Evolutionary conservation across 1,140 invertebrate genomes (phyloP), one percentile per base, ranked within the genome.

Genomic region (Drosophila punjabiensis): DNA sequence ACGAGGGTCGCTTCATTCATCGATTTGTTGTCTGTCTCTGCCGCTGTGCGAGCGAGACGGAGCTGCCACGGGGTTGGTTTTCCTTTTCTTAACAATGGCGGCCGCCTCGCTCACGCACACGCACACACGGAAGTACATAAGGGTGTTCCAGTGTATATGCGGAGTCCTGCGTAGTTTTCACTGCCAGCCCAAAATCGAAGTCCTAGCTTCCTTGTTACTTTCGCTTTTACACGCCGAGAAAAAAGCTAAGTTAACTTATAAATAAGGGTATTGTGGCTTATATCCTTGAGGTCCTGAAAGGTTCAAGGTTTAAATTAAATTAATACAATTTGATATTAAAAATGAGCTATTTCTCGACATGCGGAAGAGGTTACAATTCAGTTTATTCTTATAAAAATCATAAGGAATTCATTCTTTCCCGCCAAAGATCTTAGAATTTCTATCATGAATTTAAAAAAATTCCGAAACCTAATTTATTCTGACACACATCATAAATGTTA

Each of bases 1-100:
- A 61, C 73, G 45, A 41, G 50, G 56, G 56, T 53, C 73, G 65
- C 85, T 91, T 81, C 89, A 92, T 92, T 92, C 89, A 92, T 92
- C 76, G 85, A 89, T 89, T 92, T 92, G 80, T 70, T 83, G 87
- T 73, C 75, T 87, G 81, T 91, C 75, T 86, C 75, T 81, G 73
- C 53, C 24, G 32, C 65, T 65, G 82, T 75, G 80, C 48, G 87
- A 91, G 79, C 68, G 79, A 91, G 82, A 87, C 64, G 68, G 62
- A 68, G 14, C 3, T 65, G 77, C 65, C 82, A 60, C 73, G 65
- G 86, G 86, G 86, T 56, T 86, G 73, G 82, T 78, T 82, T 86
- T 88, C 33, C 66, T 52, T 53, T 50, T 47, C 10, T 32, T 69
- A 89, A 88, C 83, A 92, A 92, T 92, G 69, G 82, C 84, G 79